Evolutionary conservation across 2,888 invertebrate species (phyloP).

Genomic region (Lithophane socia): DNA sequence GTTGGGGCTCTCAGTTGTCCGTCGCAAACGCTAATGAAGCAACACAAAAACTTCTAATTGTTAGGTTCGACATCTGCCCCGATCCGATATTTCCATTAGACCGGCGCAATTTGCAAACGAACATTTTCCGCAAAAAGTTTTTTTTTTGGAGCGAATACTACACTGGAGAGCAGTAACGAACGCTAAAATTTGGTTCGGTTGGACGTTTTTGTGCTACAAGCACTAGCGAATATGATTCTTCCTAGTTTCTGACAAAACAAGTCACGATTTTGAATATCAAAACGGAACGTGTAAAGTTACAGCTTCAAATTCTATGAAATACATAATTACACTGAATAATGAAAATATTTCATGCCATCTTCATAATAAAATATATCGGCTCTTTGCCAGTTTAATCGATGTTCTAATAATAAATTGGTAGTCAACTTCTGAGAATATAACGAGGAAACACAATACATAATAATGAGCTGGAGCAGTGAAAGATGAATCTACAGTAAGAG

Average conservation of each 20-base stretch:
- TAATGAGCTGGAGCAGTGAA: slow-evolving; percentile 73
- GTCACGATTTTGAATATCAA: slow-evolving; percentile 15
- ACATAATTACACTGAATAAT: slow-evolving; percentile 17
- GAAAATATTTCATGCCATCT: slow-evolving; percentile 40
- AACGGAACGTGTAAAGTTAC: background rate
- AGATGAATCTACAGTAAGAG: slow-evolving; percentile 70
- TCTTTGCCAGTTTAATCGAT: slow-evolving; percentile 59
- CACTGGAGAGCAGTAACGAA: slow-evolving; percentile 25
- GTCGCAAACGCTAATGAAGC: slow-evolving; percentile 76
- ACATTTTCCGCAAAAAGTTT: slow-evolving; percentile 67
- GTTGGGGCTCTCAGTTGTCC: slow-evolving; percentile 55
- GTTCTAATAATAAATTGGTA: slow-evolving; percentile 70
- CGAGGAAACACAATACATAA: slow-evolving; percentile 73
- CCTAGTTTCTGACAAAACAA: slow-evolving; percentile 21
- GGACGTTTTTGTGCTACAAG: slow-evolving; percentile 36
- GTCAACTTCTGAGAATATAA: slow-evolving; percentile 72
- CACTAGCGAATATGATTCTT: slow-evolving; percentile 27
- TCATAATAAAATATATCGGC: slow-evolving; percentile 33
- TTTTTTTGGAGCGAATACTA: slow-evolving; percentile 38
- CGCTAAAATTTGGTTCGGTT: slow-evolving; percentile 24
- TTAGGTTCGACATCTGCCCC: slow-evolving; percentile 73
- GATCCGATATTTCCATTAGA: slow-evolving; percentile 79
- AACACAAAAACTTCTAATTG: slow-evolving; percentile 81
- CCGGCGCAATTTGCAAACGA: slow-evolving; percentile 73
- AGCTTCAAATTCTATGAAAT: slow-evolving; percentile 21